Evolutionary conservation across 2,113 vertebrate genomes (phyloP).

Genomic region (Misgurnus mizolepis): DNA sequence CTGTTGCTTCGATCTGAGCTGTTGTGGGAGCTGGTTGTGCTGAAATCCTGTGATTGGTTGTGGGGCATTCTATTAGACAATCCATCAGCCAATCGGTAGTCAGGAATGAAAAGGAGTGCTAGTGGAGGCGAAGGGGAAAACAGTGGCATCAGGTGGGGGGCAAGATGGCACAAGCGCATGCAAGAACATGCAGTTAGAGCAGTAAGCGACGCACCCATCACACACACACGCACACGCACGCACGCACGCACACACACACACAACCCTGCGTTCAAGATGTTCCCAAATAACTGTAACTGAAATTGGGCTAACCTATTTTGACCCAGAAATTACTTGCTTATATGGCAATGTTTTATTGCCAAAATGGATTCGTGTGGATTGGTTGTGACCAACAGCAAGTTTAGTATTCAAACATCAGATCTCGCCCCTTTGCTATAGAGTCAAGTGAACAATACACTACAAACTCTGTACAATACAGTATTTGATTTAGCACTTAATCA

Average conservation of each 20-base stretch:
- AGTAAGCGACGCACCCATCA: slow-evolving; percentile 66
- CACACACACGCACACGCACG: not conserved
- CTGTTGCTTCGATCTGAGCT: slow-evolving; percentile 99
- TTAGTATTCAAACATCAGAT: not conserved
- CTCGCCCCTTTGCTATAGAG: not conserved
- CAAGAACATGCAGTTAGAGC: slow-evolving; percentile 92
- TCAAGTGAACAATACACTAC: not conserved
- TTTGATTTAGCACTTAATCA: slow-evolving; percentile 2
- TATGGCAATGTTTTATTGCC: too few species aligned
- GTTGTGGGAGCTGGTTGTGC: slow-evolving; percentile 99
- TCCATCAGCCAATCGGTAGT: slow-evolving; percentile 99
- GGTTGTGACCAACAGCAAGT: too few species aligned
- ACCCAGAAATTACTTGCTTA: too few species aligned
- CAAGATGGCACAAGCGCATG: slow-evolving; percentile 93
- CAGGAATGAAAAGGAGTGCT: slow-evolving; percentile 99
- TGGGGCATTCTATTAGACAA: slow-evolving; percentile 99
- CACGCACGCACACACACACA: not conserved
- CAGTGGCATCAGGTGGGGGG: slow-evolving; percentile 90
- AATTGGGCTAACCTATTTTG: too few species aligned
- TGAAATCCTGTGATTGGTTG: slow-evolving; percentile 99
- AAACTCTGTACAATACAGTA: not conserved
- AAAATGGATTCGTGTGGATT: too few species aligned
- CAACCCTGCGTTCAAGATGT: not conserved
- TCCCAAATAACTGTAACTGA: too few species aligned
- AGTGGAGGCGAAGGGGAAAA: slow-evolving; percentile 98